A percentile compares a stretch with the other conserved stretches of the same genome.
Evolutionary conservation across 2,888 invertebrate genomes (phyloP).

Genomic region (Campoletis raptor): DNA sequence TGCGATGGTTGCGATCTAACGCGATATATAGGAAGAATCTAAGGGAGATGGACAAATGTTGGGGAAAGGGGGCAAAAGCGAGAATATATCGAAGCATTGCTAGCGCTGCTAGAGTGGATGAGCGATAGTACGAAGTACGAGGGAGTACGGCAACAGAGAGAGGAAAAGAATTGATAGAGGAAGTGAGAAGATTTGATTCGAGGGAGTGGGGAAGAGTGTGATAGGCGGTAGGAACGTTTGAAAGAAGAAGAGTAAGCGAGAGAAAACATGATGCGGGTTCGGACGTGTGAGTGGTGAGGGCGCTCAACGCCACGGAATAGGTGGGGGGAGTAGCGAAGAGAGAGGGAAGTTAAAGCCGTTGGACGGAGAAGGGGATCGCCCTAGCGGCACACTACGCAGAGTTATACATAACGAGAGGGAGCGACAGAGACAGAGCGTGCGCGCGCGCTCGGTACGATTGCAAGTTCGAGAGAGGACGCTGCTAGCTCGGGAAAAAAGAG

Average conservation of each 20-base stretch:
- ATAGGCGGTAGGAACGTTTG: neutral
- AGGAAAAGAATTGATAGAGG: slow-evolving; percentile 39
- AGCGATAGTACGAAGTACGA: slow-evolving; percentile 41
- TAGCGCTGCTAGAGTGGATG: slow-evolving; percentile 59
- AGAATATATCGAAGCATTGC: slow-evolving; percentile 62
- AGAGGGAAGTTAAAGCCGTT: slow-evolving; percentile 41
- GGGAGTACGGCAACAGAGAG: slow-evolving; percentile 61
- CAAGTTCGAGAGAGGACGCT: slow-evolving; percentile 15
- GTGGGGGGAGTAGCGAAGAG: neutral
- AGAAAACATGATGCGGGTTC: neutral
- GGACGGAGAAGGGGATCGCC: slow-evolving; percentile 21
- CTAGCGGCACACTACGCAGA: slow-evolving; percentile 7
- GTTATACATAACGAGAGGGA: neutral
- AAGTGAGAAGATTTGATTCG: slow-evolving; percentile 9
- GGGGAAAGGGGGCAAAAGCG: slow-evolving; percentile 19
- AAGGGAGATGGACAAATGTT: slow-evolving; percentile 39
- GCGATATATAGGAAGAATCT: slow-evolving; percentile 21
- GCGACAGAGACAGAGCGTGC: neutral
- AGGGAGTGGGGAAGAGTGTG: neutral
- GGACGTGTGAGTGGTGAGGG: slow-evolving; percentile 16
- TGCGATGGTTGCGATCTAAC: neutral
- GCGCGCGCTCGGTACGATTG: slow-evolving; percentile 11
- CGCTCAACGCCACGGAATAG: neutral
- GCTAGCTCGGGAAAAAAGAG: neutral
- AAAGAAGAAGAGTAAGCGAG: slow-evolving; percentile 1